Conservation (phyloP, 2,888 invertebrate genomes). For the Diloba caeruleocephala region DNA sequence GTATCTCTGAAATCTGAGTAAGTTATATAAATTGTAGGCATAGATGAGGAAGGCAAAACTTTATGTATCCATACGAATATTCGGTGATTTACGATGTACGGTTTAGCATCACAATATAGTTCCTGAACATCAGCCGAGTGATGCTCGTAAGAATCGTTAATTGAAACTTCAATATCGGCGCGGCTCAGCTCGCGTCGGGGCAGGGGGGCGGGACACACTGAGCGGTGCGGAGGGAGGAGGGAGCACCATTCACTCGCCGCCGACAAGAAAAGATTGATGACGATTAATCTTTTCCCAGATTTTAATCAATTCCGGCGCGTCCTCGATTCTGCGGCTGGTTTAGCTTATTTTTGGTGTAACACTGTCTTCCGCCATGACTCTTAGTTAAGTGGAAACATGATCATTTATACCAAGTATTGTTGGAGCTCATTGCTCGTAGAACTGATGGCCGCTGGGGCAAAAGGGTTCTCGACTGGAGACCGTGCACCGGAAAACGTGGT, state of each 20-base stretch:
- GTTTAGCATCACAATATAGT: constrained; percentile 46
- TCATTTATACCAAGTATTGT: background rate
- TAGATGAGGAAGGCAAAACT: background rate
- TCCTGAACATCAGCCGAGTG: constrained; percentile 21
- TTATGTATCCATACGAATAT: constrained; percentile 2
- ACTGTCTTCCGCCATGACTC: background rate
- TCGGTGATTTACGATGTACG: constrained; percentile 11
- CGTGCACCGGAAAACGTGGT: no score
- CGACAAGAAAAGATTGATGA: constrained; percentile 54
- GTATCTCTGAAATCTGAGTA: background rate
- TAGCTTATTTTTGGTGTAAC: constrained; percentile 15
- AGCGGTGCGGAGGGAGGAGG: background rate
- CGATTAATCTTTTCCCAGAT: constrained; percentile 55
- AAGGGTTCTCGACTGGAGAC: no score
- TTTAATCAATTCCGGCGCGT: constrained; percentile 52
- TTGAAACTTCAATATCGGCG: constrained; percentile 49
- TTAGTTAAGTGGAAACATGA: background rate
- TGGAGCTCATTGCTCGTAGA: no score
- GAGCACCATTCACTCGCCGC: constrained; percentile 26
- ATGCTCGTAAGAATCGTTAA: constrained; percentile 39
- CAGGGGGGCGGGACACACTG: background rate
- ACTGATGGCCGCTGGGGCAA: no score
- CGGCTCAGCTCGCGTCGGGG: background rate
- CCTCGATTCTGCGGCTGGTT: constrained; percentile 20
- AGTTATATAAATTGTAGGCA: constrained; percentile 1